Conservation (phyloP, 2,888 invertebrate species). For the Andricus curvator region DNA sequence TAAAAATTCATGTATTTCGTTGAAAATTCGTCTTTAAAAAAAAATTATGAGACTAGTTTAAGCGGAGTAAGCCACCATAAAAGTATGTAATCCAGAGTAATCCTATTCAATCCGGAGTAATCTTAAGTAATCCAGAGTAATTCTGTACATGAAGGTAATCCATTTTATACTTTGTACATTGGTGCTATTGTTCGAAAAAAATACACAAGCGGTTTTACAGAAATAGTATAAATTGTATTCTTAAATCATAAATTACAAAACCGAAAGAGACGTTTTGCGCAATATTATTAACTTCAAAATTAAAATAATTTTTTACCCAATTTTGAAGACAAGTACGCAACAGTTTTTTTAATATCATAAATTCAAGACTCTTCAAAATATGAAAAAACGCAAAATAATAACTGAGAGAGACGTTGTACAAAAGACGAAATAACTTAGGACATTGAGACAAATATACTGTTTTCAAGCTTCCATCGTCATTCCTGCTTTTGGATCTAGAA, state of each 20-base stretch:
- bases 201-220: neutral
- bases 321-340: neutral
- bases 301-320: neutral
- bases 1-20: neutral
- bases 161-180: too few species aligned
- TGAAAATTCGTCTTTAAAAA: too few species aligned
- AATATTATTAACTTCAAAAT: neutral
- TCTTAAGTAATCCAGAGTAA: too few species aligned
- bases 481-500: neutral
- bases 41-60: too few species aligned
- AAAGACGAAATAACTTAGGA: neutral
- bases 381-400: neutral
- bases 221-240: neutral
- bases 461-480: neutral
- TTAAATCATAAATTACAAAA: neutral
- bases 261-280: neutral
- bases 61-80: too few species aligned
- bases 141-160: too few species aligned
- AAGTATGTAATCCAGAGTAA: too few species aligned
- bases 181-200: neutral
- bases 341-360: neutral
- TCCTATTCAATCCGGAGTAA: too few species aligned
- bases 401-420: neutral
- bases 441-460: neutral
- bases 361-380: neutral